Evolutionary conservation across 1,140 invertebrate genomes (phyloP).

Genomic region (Neocloeon triangulifer): DNA sequence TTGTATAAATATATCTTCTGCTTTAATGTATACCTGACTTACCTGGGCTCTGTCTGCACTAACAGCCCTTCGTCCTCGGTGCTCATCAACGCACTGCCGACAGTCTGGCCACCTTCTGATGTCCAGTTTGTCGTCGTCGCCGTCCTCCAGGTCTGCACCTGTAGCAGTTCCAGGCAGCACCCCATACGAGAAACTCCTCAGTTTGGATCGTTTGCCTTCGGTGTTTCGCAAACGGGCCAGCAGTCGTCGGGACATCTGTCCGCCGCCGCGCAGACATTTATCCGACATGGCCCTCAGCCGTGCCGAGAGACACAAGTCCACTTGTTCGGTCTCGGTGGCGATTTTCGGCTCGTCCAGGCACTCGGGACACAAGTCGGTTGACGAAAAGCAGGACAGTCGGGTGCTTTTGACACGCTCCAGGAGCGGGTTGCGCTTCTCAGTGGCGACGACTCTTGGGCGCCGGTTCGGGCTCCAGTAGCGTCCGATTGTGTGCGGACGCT

Average conservation of each 20-base stretch:
- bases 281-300: conserved; percentile 47
- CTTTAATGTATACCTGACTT: no score
- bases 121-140: conserved; percentile 15
- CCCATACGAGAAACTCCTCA: conserved; percentile 52
- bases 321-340: no score
- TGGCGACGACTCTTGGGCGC: background rate
- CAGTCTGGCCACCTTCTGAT: background rate
- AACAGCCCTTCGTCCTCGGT: background rate
- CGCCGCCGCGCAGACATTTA: conserved; percentile 40
- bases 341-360: no score
- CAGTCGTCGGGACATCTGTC: conserved; percentile 20
- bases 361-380: conserved; percentile 16
- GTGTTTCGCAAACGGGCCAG: conserved; percentile 32
- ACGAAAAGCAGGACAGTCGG: conserved; percentile 38
- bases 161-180: conserved; percentile 40
- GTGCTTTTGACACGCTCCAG: conserved; percentile 46
- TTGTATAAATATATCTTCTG: no score
- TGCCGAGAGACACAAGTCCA: conserved; percentile 30
- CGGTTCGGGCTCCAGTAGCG: conserved; percentile 10
- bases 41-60: no score
- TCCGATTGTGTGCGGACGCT: no score
- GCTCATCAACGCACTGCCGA: background rate
- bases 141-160: no score
- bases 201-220: conserved; percentile 23
- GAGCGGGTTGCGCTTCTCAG: conserved; percentile 40